Conservation (phyloP, 2,113 vertebrate species). For the Leucopsar rothschildi region DNA sequence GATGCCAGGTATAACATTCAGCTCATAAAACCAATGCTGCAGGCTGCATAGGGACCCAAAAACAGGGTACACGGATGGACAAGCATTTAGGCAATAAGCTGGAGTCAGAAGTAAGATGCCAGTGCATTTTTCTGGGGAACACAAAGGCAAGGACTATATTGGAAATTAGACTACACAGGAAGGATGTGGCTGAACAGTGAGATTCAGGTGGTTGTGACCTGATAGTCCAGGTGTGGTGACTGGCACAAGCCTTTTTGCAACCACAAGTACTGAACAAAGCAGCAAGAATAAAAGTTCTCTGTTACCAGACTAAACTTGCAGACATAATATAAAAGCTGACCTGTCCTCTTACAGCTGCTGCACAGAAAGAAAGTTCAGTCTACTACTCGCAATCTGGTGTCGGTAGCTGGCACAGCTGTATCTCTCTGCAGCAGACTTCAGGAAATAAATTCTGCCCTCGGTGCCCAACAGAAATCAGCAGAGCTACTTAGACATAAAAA, state of each 20-base stretch:
- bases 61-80: background rate
- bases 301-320: background rate
- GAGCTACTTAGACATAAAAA: background rate
- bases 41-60: background rate
- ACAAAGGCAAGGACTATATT: rapidly evolving
- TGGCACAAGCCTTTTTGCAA: background rate
- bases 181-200: background rate
- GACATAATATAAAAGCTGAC: background rate
- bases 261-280: background rate
- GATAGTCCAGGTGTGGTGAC: background rate
- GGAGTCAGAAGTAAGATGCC: background rate
- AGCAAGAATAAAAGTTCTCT: background rate
- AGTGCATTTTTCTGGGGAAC: background rate
- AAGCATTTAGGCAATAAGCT: background rate
- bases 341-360: background rate
- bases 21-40: background rate
- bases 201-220: background rate
- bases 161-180: background rate
- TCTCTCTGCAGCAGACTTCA: background rate
- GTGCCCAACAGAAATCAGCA: background rate
- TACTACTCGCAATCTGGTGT: background rate
- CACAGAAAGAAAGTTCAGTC: background rate
- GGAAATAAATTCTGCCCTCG: background rate
- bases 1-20: background rate
- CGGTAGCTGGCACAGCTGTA: background rate